A percentile compares a stretch with the other conserved stretches of the same genome.
These are phyloP conservation scores for Gymnobelideus leadbeateri DNA, from an alignment of 2,113 vertebrate genomes.

Conservation along the genomic window DNA sequence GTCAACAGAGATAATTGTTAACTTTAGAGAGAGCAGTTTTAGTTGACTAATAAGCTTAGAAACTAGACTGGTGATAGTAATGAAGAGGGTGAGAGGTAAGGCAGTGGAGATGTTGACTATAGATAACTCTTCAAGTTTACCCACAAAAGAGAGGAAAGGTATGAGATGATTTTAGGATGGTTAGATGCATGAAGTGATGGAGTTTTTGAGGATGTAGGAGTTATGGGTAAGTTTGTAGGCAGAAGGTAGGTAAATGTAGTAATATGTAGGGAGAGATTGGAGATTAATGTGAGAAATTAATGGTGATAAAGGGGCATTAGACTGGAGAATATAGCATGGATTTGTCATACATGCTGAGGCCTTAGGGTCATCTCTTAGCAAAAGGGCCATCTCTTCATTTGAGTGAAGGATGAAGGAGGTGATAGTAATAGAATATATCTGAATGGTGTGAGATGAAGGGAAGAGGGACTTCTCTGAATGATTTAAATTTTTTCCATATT, in stretches of 20 bases:
- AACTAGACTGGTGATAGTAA: background rate
- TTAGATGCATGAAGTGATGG: background rate
- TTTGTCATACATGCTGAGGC: background rate
- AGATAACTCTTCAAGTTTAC: background rate
- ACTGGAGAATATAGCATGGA: background rate
- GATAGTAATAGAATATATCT: background rate
- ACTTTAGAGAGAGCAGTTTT: background rate
- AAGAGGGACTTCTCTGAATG: background rate
- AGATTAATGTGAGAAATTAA: background rate
- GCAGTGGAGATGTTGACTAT: background rate
- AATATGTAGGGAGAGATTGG: background rate
- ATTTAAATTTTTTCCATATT: background rate
- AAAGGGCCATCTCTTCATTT: background rate
- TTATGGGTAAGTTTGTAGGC: background rate
- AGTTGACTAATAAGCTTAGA: background rate
- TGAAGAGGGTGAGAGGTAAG: background rate
- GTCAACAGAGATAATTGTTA: background rate
- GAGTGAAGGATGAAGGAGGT: background rate
- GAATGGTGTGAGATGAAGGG: background rate
- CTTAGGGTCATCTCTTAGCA: background rate
- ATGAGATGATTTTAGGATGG: background rate
- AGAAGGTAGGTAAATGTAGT: background rate
- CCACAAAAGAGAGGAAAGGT: background rate
- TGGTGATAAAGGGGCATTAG: background rate
- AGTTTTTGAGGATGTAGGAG: background rate